phyloP scores from a whole-genome alignment of 2,113 vertebrate genomes.

The Platichthys flesus region DNA sequence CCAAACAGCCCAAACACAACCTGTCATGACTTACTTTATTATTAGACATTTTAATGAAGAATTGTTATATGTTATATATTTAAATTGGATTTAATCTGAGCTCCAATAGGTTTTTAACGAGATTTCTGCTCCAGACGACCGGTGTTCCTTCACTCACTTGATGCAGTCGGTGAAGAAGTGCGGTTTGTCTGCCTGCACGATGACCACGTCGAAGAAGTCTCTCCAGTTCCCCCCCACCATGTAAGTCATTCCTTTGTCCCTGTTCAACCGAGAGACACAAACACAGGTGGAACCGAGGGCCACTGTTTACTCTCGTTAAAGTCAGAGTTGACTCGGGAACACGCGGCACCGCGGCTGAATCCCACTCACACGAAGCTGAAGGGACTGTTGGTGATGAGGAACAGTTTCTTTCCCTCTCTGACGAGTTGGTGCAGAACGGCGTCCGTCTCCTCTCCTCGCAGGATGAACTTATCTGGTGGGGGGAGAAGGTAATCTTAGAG shows the following conservation, averaged over 20 bases:
- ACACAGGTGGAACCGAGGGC: background rate
- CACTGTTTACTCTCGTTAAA: background rate
- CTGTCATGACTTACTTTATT: no score
- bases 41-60: no score
- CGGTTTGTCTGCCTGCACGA: constrained; percentile 89
- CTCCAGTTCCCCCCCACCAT: constrained; percentile 89
- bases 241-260: constrained; percentile 88
- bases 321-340: background rate
- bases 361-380: constrained; percentile 89
- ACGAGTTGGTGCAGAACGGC: constrained; percentile 85
- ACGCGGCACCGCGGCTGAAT: background rate
- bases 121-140: no score
- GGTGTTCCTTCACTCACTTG: constrained; percentile 79
- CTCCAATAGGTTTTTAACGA: no score
- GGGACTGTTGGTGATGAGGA: constrained; percentile 91
- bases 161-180: constrained; percentile 89
- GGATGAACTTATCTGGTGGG: constrained; percentile 85
- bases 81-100: no score
- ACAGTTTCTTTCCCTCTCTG: constrained; percentile 85
- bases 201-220: constrained; percentile 87
- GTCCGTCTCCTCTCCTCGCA: constrained; percentile 85
- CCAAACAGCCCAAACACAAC: no score
- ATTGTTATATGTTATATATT: no score
- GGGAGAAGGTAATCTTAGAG: background rate
- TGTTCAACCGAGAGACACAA: constrained; percentile 39